Evolutionary conservation across 23 tunicate species (phyloP), one percentile per base, ranked within the genome.

Genomic region (Trididemnum clinides): DNA sequence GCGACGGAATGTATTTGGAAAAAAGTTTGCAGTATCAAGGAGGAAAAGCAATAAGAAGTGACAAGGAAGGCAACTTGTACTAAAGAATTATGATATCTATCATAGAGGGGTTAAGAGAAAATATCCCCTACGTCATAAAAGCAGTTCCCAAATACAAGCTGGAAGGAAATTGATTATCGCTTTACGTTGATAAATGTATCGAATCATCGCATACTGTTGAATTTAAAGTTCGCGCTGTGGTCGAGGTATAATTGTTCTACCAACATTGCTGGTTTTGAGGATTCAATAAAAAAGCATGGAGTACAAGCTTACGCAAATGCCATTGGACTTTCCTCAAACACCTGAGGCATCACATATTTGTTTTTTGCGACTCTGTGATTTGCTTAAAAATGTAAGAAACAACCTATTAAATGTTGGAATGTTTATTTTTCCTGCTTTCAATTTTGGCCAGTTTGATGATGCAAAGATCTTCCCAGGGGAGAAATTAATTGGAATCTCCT

Each of bases 311-410:
- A n/a, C n/a, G n/a, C n/a, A n/a, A n/a, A n/a, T n/a, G n/a, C n/a
- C n/a, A n/a, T n/a, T n/a, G n/a, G n/a, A n/a, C n/a, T n/a, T n/a
- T n/a, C n/a, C n/a, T n/a, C n/a, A n/a, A n/a, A n/a, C n/a, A n/a
- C n/a, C n/a, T n/a, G n/a, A n/a, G n/a, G n/a, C n/a, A n/a, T n/a
- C n/a, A n/a, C n/a, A n/a, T n/a, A n/a, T n/a, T n/a, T n/a, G n/a
- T n/a, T n/a, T 66, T 66, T 66, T 66, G 30, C 31, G 75, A 66
- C n/a, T n/a, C n/a, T n/a, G n/a, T 66, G 36, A 66, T 32, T 20
- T 66, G 2, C 5, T 66, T 36, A 66, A 66, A 66, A 66, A 66
- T 23, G 31, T 66, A 5, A 20, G 37, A 20, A 66, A 66, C 37
- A 66, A 66, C 37, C n/a, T 66, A 4, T 37, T 66, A 3, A 66